Conservation (phyloP, 30 jellyfish, hydroid and myxozoan species). For the Chrysaora quinquecirrha region DNA sequence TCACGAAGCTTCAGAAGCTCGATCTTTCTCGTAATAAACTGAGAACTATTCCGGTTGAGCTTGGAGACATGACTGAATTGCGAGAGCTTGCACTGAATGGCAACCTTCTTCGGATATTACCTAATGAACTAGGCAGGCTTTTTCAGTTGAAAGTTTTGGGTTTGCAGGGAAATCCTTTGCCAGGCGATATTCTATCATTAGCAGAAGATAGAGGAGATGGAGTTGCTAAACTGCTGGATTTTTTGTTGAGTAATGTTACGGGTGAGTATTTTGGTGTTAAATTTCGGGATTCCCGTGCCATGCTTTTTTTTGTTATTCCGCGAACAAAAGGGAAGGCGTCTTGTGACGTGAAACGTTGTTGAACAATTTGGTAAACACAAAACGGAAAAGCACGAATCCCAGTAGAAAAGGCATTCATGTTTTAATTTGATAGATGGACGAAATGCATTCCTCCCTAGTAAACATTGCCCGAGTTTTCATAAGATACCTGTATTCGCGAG, state of each 20-base stretch:
- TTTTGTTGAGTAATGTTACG: slow-evolving; percentile 82
- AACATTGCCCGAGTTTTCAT: not conserved
- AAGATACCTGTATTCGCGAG: too few species aligned
- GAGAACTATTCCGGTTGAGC: slow-evolving; percentile 93
- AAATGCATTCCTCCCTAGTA: not conserved
- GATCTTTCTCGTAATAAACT: slow-evolving; percentile 86
- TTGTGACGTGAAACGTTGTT: slow-evolving; percentile 1
- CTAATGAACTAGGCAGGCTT: slow-evolving; percentile 95
- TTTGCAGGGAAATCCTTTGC: slow-evolving; percentile 96
- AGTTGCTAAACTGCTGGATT: slow-evolving; percentile 65
- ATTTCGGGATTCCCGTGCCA: slow-evolving; percentile 5
- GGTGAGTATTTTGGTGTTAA: slow-evolving; percentile 59
- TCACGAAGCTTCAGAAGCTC: slow-evolving; percentile 70
- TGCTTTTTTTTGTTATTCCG: slow-evolving; percentile 9
- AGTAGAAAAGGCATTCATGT: not conserved
- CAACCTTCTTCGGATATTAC: slow-evolving; percentile 86
- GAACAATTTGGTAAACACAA: not conserved
- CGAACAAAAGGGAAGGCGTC: slow-evolving; percentile 15
- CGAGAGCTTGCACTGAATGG: slow-evolving; percentile 78
- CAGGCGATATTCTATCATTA: slow-evolving; percentile 75
- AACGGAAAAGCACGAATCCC: not conserved
- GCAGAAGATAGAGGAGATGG: slow-evolving; percentile 73
- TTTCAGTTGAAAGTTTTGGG: slow-evolving; percentile 82
- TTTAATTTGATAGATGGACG: not conserved
- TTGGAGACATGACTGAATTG: slow-evolving; percentile 95